Base-by-base conservation (phyloP, 2,113 vertebrate genomes). In the Oryzias curvinotus region DNA sequence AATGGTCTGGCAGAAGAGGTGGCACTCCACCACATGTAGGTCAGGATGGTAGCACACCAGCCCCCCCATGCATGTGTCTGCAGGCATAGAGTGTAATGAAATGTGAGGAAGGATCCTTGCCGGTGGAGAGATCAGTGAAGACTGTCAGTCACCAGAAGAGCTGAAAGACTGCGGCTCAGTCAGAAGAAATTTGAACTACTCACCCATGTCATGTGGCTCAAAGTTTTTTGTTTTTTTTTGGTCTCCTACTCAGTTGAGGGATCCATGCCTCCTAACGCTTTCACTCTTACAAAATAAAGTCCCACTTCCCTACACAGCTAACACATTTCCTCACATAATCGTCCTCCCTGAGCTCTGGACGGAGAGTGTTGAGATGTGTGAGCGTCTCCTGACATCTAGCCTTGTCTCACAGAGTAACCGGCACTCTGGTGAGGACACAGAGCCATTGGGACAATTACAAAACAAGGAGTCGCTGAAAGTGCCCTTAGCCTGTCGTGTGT, bases 401-500 rank as follows among this genome's bases (percentile, higher is more conserved):
- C 63, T 77, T 23, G 71, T 62, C 55, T 57, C 14, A 19, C 72
- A 77, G 78, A 67, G 59, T 53, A 71, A 50, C 60, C 46, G 28
- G 62, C n/a, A 14, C 71, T 73, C 60, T 68, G 56, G 19, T 44
- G 67, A 69, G 81, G 71, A 81, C 81, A 74, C 52, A 77, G 78
- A 80, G 84, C 84, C 84, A 83, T 56, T 44, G 78, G 84, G 85
- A 88, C 87, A 88, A 88, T 90, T 90, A 90, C 87, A 90, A 90
- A 90, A 90, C 83, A 85, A 85, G 75, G 68, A 67, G 87, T 83
- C 77, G 26, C n/a, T 89, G 72, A 84, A 86, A 87, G 72, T 54
- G 18, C 28, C 71, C 68, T 19, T 8, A 2, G 43, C 6, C 43
- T 5, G 65, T 14, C 18, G 85, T 7, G 12, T 5, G 78, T 77